phyloP scores from a whole-genome alignment of 2,797 vertebrate genomes.

The Amblyopsis hoosieri region DNA sequence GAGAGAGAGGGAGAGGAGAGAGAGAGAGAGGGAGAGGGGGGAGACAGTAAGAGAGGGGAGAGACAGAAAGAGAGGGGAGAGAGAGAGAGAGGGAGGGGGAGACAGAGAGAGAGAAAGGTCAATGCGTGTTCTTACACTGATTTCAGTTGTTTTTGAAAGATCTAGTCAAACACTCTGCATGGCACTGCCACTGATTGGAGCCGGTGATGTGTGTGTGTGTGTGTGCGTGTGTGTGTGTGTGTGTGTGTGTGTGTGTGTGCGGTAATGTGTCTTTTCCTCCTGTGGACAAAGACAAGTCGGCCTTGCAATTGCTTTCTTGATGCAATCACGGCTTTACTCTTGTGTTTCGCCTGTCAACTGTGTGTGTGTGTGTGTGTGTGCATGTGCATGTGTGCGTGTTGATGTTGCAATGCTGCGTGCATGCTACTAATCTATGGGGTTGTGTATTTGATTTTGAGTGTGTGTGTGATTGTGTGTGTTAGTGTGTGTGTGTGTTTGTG shows the following conservation, averaged over 20 bases:
- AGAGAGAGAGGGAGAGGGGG: background rate
- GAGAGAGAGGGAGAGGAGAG: background rate
- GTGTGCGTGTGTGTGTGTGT: slow-evolving; percentile 19
- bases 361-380: slow-evolving; percentile 22
- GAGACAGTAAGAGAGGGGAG: slow-evolving; percentile 16
- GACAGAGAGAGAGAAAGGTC: slow-evolving; percentile 16
- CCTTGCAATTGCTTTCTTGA: slow-evolving; percentile 48
- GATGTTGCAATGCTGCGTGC: slow-evolving; percentile 11
- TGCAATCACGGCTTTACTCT: slow-evolving; percentile 49
- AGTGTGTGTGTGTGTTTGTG: slow-evolving; percentile 14
- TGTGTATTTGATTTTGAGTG: slow-evolving; percentile 4
- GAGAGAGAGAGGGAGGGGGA: background rate
- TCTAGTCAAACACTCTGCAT: slow-evolving; percentile 61
- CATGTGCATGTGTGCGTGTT: background rate
- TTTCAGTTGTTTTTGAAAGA: slow-evolving; percentile 70
- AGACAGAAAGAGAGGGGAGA: background rate
- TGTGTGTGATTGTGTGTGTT: slow-evolving; percentile 37
- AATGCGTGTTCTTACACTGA: slow-evolving; percentile 70
- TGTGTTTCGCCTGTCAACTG: background rate
- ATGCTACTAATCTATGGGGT: background rate
- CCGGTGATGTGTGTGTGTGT: slow-evolving; percentile 37
- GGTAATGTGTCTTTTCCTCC: slow-evolving; percentile 13
- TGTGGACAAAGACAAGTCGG: slow-evolving; percentile 37
- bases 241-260: slow-evolving; percentile 22
- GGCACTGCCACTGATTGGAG: slow-evolving; percentile 64